Evolutionary conservation across 1,140 invertebrate species (phyloP), one percentile per base, ranked within the genome.

Genomic region (Drosophila paulistorum): DNA sequence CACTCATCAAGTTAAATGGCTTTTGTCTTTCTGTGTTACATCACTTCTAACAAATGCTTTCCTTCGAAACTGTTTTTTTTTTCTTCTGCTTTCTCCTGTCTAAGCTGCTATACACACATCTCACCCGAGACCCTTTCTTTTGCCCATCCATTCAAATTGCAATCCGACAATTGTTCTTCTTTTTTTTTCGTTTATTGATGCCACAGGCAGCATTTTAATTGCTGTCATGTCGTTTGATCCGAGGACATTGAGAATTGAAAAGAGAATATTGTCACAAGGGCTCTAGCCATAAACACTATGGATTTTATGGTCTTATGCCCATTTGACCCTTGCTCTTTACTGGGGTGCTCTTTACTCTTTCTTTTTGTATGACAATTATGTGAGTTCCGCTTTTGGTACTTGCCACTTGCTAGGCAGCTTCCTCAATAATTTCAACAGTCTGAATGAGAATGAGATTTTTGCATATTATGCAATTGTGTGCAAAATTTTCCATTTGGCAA

Each of bases 191-290:
- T 20, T 26, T 74, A 77, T 74, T 71, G 78, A 80, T 72, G 81
- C 73, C 68, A 71, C 37, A 51, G 81, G 81, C 73, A 63, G 74
- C 73, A 57, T 86, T 85, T 85, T 85, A 85, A 85, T 85, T 86
- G 76, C 66, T 71, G 74, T 74, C 77, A 17, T 57, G 81, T 68
- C 67, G 65, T 51, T 51, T 54, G 42, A 54, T 45, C 55, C 68
- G 51, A 65, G 72, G 70, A 73, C 64, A 20, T 13, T 39, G 9
- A 7, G 67, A 41, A 65, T 68, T 72, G 30, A 64, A 41, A 71
- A 58, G 54, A 62, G 37, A 51, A 80, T 72, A 68, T 41, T 48
- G n/a, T 10, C 54, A 63, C 63, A 78, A 77, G 54, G 62, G 58
- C 45, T 51, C 17, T 23, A 77, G 70, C 41, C 30, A 61, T 60